phyloP scores from a whole-genome alignment of 53 echinoderm and acorn worm genomes.

The Antedon mediterranea region DNA sequence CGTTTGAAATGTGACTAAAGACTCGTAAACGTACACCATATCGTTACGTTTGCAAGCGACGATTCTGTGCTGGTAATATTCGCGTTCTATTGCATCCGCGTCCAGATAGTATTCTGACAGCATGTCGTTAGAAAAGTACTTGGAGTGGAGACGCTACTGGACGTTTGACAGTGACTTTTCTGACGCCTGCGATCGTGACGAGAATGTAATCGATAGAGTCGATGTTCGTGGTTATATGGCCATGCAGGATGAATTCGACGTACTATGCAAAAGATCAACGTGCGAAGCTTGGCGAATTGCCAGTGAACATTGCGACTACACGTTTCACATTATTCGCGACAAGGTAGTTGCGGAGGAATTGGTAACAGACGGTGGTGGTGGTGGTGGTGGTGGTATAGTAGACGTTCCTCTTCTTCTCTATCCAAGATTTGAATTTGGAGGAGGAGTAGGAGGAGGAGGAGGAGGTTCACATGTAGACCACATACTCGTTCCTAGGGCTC shows the following conservation, averaged over 20 bases:
- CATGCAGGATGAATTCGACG: background rate
- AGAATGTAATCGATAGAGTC: background rate
- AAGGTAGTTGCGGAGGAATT: background rate
- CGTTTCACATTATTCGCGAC: background rate
- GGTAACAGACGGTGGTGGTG: no score
- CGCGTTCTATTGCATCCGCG: background rate
- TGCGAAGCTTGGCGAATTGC: background rate
- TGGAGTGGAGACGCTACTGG: background rate
- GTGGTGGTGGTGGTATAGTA: background rate
- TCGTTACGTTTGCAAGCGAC: background rate
- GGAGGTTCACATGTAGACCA: background rate
- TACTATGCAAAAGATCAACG: background rate
- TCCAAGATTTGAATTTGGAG: background rate
- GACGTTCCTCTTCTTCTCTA: background rate
- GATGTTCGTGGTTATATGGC: background rate
- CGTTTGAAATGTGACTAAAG: background rate
- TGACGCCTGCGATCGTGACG: background rate
- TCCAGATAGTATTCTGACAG: background rate
- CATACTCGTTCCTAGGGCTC: background rate
- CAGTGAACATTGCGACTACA: background rate
- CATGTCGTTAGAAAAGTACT: background rate
- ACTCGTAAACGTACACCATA: background rate
- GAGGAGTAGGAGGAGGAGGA: background rate
- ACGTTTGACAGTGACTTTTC: background rate
- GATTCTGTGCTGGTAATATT: background rate